Base-by-base conservation (phyloP, 2,113 vertebrate species). In the Eidolon helvum region DNA sequence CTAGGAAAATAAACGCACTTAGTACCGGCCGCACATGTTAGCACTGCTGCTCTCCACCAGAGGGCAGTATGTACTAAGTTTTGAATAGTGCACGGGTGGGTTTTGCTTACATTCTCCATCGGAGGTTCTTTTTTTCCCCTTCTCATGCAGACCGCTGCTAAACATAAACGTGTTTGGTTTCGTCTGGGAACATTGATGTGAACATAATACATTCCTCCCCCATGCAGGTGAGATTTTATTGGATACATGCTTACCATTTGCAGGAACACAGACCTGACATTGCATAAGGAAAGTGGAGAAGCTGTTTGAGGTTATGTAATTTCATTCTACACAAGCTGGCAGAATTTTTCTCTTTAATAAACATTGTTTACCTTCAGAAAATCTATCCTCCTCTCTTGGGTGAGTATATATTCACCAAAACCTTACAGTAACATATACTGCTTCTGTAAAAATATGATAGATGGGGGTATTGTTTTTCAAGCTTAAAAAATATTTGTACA, bases 31-130 rank as follows among this genome's bases (percentile, higher is more conserved):
- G 45, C 0, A 59, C 50, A 8, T 28, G 80, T 87, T 85, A 43
- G 40, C 26, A 69, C 16, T 90, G 18, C 63, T 16, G 0, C 4
- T 1, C 9, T 96, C 98, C 98, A 98, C 97, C 96, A 98, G 98
- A 98, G 98, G 80, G 98, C 96, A 98, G 98, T 43, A 98, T 92
- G 95, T 24, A 84, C 97, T 87, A 79, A 95, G 10, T 84, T 98
- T 98, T 98, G 68, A 96, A 82, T 87, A 72, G 43, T 1, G 40
- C 24, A 12, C 53, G 12, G 6, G 21, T n/a, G 55, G 16, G 50
- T 40, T 80, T 59, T 53, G 35, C 5, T 94, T 71, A 75, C 77
- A 18, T 53, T 90, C 83, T 63, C 6, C 33, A 2, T 48, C 80
- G 4, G 2, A 65, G 26, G 78, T 75, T 80, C 18, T 14, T 66